These are phyloP conservation scores for Periophthalmodon schlosseri DNA, from an alignment of 2,113 vertebrate genomes.

Conservation along the genomic window DNA sequence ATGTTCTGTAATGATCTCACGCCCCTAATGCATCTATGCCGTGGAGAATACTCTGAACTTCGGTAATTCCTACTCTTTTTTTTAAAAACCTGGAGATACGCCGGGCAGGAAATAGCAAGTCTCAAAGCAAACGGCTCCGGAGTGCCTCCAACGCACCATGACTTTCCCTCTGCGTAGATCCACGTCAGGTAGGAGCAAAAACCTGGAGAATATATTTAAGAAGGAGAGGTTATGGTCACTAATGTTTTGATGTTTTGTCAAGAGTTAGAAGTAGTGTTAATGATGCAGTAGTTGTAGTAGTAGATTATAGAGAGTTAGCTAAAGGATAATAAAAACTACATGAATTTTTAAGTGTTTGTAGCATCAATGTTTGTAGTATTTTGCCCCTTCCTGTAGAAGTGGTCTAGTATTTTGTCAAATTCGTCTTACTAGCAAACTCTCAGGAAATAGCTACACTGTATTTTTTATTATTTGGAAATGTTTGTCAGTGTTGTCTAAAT, in stretches of 20 bases:
- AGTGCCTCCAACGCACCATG: conserved; percentile 82
- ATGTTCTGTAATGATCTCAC: conserved; percentile 96
- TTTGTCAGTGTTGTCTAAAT: no score
- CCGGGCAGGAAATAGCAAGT: conserved; percentile 74
- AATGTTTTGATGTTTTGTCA: neutral
- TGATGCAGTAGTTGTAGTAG: neutral
- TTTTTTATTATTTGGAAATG: no score
- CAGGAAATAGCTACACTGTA: neutral
- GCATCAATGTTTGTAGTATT: neutral
- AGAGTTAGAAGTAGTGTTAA: no score
- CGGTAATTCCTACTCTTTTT: conserved; percentile 68
- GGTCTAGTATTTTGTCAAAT: neutral
- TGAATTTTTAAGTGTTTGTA: neutral
- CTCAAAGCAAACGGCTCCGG: conserved; percentile 61
- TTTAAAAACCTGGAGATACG: conserved; percentile 40
- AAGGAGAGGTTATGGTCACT: neutral
- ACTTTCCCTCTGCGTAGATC: conserved; percentile 92
- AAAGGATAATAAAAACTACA: no score
- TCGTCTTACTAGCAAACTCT: neutral
- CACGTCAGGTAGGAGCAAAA: conserved; percentile 85
- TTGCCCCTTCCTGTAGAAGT: neutral
- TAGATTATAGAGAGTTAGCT: neutral
- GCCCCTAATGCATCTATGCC: conserved; percentile 89
- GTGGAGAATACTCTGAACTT: conserved; percentile 92
- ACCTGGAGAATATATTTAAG: neutral